phyloP scores from a whole-genome alignment of 2,113 vertebrate genomes.

The Petroica traversi region DNA sequence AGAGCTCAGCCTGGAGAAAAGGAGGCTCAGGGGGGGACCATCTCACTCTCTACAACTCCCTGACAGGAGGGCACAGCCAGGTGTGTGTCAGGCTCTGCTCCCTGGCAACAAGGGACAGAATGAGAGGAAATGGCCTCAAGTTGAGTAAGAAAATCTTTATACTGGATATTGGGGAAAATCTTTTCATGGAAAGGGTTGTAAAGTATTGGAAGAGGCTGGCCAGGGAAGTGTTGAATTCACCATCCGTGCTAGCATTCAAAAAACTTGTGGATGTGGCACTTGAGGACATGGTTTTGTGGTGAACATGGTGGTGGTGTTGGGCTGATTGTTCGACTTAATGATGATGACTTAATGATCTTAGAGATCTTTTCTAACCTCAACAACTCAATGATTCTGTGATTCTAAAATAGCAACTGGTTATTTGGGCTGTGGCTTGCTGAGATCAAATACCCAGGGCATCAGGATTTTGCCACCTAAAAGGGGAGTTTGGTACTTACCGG shows the following conservation, averaged over 20 bases:
- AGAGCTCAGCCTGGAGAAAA: neutral
- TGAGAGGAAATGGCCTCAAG: neutral
- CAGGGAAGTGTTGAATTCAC: neutral
- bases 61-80: neutral
- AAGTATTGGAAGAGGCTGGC: neutral
- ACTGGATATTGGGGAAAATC: neutral
- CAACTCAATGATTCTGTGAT: neutral
- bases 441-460: neutral
- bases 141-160: neutral
- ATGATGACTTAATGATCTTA: neutral
- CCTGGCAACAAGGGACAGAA: neutral
- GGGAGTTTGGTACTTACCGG: constrained; percentile 68
- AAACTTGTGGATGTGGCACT: neutral
- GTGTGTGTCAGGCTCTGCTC: neutral
- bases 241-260: neutral
- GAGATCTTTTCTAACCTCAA: neutral
- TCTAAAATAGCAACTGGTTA: neutral
- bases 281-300: neutral
- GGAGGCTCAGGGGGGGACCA: neutral
- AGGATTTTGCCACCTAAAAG: neutral
- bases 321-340: neutral
- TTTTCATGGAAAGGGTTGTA: neutral
- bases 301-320: neutral
- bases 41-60: neutral
- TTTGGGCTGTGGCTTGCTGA: neutral